These are phyloP conservation scores for Illadopsis cleaveri DNA, from an alignment of 2,113 vertebrate species.

Conservation along the genomic window DNA sequence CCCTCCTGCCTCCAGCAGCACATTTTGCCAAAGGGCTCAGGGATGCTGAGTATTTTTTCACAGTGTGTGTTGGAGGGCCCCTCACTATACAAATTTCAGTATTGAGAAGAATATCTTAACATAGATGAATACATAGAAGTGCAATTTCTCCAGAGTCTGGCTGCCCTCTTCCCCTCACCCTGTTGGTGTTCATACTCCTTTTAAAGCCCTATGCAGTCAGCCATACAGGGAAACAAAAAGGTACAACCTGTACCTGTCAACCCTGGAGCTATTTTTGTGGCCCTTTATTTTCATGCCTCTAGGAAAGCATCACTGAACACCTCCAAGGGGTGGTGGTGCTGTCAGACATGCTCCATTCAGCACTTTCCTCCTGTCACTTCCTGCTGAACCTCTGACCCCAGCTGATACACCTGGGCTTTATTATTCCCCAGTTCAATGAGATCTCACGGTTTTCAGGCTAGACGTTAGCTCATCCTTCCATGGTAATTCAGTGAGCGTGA, in stretches of 20 bases:
- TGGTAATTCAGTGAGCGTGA: not conserved
- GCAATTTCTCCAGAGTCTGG: not conserved
- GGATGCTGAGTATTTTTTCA: not conserved
- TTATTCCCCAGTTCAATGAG: not conserved
- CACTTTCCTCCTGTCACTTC: not conserved
- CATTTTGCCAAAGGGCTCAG: not conserved
- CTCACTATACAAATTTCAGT: not conserved
- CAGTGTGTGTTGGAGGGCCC: not conserved
- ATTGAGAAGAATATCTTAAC: not conserved
- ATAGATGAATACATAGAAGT: not conserved
- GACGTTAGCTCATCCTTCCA: not conserved
- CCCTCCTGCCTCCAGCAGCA: not conserved
- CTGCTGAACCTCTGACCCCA: not conserved
- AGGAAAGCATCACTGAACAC: not conserved
- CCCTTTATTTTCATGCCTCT: not conserved
- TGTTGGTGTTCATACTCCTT: not conserved
- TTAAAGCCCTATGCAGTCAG: not conserved
- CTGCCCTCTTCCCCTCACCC: not conserved
- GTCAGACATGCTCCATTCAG: not conserved
- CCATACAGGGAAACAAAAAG: not conserved
- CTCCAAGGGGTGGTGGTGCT: not conserved
- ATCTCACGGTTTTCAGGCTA: not conserved
- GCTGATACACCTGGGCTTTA: not conserved
- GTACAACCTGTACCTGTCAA: conserved; percentile 27
- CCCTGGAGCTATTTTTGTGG: not conserved